Evolutionary conservation across 2,797 vertebrate species (phyloP), one percentile per base, ranked within the genome.

Genomic region (Tangara arthus): DNA sequence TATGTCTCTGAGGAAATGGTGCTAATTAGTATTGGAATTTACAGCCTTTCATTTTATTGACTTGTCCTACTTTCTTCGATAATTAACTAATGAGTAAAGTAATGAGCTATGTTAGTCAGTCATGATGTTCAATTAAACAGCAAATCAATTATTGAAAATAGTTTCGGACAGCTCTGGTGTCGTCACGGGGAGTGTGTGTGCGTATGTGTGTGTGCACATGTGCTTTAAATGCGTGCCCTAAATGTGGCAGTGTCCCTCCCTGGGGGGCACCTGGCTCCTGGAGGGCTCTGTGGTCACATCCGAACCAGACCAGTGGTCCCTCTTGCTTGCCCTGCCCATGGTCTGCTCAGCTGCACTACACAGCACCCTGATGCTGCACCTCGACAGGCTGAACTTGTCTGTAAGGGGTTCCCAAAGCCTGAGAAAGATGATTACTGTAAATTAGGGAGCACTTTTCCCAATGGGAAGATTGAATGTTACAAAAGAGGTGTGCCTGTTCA

Each of bases 51-150:
- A 98, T 99, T 99, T 99, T 99, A 99, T 99, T 99, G 99, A 99
- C 99, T 99, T 99, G 99, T 99, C 99, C 99, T 99, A 99, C 98
- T 99, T 98, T 99, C 99, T 99, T 98, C 98, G 98, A 99, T 99
- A 99, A 99, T 99, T 99, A 99, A 99, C 99, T 99, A 99, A 99
- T 99, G 99, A 99, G 99, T 99, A 99, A 99, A 99, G 99, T 99
- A 99, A 99, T 99, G 99, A 99, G 99, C 99, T 99, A 99, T 99
- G 99, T 99, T 99, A 99, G 99, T 99, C 99, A 99, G 98, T 99
- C 99, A 98, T 98, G 99, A 98, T 99, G 99, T 99, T 99, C 99
- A 99, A 99, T 99, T 99, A 99, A 99, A 98, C 96, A 98, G 98
- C 98, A 98, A 99, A 99, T 99, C 99, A 99, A 99, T 99, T 99